phyloP scores from a whole-genome alignment of 2,113 vertebrate genomes.

The Dinomys branickii region DNA sequence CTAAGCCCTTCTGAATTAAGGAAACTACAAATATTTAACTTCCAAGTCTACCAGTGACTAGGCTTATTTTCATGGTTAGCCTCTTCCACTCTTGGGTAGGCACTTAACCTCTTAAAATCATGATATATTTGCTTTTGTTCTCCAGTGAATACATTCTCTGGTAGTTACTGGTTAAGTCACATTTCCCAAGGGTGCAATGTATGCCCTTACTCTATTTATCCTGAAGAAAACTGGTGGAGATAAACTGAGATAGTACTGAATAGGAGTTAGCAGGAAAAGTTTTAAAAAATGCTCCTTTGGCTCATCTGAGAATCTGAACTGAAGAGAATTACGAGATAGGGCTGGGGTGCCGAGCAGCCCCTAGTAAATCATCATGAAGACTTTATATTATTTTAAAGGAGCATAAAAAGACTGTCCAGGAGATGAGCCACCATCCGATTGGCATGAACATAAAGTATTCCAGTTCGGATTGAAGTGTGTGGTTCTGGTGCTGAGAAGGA shows the following conservation, averaged over 20 bases:
- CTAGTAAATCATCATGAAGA: neutral
- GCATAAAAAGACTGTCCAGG: neutral
- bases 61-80: neutral
- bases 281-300: neutral
- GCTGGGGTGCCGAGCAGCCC: neutral
- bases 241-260: neutral
- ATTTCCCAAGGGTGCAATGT: slow-evolving; percentile 31
- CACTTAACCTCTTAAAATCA: slow-evolving; percentile 5
- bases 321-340: neutral
- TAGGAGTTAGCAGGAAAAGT: neutral
- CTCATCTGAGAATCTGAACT: neutral
- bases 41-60: slow-evolving; percentile 9
- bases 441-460: neutral
- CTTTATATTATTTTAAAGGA: neutral
- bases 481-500: neutral
- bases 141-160: neutral
- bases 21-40: slow-evolving; percentile 41
- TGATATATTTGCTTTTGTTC: neutral
- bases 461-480: neutral
- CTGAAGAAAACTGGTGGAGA: neutral
- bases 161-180: slow-evolving; percentile 11
- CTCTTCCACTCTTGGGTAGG: neutral
- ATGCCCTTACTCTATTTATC: neutral
- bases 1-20: neutral
- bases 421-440: neutral